Conservation (phyloP, 2,888 invertebrate genomes). For the Cryptophagus acutangulus region DNA sequence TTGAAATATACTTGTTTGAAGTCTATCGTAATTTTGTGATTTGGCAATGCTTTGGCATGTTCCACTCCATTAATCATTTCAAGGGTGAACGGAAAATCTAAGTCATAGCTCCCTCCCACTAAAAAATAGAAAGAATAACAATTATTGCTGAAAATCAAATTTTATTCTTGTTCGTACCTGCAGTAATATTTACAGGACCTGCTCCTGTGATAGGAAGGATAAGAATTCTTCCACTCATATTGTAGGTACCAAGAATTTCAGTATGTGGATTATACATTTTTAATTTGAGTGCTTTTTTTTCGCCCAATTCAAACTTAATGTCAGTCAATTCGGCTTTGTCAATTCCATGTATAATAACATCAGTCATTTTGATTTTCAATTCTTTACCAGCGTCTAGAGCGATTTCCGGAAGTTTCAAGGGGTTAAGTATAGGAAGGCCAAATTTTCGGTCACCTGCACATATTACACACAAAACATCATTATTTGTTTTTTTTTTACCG, state of each 20-base stretch:
- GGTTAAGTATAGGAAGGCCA: not conserved
- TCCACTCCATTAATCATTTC: not conserved
- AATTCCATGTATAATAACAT: not conserved
- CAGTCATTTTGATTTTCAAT: not conserved
- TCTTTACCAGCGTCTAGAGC: not conserved
- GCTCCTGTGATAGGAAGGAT: not conserved
- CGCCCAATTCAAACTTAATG: not conserved
- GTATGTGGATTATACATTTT: not conserved
- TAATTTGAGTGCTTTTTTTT: not conserved
- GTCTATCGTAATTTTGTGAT: not conserved
- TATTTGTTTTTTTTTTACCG: too few species aligned
- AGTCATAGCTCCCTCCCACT: not conserved
- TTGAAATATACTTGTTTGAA: not conserved
- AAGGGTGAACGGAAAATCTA: not conserved
- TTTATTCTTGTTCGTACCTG: too few species aligned
- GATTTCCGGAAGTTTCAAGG: not conserved
- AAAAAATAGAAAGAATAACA: not conserved
- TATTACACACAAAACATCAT: too few species aligned
- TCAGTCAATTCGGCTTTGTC: not conserved
- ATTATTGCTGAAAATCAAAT: not conserved
- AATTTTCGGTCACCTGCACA: not conserved
- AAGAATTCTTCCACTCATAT: constrained; percentile 1
- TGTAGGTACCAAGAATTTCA: not conserved
- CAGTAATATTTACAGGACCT: not conserved
- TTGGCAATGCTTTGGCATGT: not conserved